These are phyloP conservation scores for Metopolophium dirhodum DNA, from an alignment of 1,140 invertebrate genomes.

Conservation along the genomic window DNA sequence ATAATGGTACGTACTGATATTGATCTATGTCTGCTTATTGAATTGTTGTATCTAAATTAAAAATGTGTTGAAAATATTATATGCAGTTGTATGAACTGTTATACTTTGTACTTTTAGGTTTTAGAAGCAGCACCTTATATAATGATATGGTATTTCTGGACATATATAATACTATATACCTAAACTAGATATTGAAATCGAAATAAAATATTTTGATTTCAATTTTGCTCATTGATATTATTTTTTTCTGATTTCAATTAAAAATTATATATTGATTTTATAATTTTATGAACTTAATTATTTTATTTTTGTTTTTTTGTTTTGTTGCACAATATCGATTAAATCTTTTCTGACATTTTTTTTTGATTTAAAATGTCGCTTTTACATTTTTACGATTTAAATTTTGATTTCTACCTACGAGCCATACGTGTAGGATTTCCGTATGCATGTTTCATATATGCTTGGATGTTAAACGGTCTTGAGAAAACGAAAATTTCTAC, in stretches of 20 bases:
- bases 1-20: conserved; percentile 29
- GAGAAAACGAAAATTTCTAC: no score
- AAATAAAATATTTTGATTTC: background rate
- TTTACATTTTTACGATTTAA: background rate
- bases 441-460: background rate
- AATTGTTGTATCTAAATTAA: conserved; percentile 43
- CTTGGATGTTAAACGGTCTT: background rate
- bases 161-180: background rate
- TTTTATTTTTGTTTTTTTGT: no score
- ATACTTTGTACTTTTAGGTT: background rate
- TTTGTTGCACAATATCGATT: background rate
- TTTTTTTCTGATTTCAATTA: no score
- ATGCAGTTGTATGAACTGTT: background rate
- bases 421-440: background rate
- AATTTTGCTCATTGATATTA: background rate
- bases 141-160: background rate
- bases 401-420: background rate
- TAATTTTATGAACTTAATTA: background rate
- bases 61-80: background rate
- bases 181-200: background rate
- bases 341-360: background rate
- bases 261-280: background rate
- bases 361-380: background rate
- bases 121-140: background rate
- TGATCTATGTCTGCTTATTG: background rate